Percentiles rank a stretch among this genome's conserved stretches.
Conservation (phyloP, 2,797 vertebrate species). For the Pteronotus mesoamericanus region DNA sequence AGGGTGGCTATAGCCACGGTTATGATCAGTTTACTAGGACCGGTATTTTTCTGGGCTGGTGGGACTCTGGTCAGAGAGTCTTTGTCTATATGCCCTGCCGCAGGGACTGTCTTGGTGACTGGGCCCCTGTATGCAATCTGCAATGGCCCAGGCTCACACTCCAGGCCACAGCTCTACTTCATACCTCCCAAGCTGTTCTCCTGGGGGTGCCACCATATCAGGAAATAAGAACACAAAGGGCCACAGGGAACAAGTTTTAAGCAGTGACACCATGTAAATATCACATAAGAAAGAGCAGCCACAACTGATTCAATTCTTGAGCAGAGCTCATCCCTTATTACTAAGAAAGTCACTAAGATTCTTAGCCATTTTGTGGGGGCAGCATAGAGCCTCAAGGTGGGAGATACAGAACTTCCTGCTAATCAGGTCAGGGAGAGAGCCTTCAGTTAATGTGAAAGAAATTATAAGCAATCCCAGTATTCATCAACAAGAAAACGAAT, state of each 20-base stretch:
- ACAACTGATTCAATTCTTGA: neutral
- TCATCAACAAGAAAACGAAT: neutral
- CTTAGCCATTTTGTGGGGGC: neutral
- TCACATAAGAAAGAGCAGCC: neutral
- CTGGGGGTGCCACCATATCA: neutral
- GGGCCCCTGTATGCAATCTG: neutral
- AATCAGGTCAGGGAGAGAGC: neutral
- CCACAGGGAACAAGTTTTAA: neutral
- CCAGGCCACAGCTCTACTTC: neutral
- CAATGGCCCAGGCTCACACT: neutral
- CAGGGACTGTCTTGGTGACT: no score
- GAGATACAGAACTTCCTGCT: neutral
- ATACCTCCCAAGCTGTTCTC: neutral
- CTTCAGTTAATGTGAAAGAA: slow-evolving; percentile 1
- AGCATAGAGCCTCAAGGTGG: neutral
- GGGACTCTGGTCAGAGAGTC: neutral
- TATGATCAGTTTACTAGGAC: neutral
- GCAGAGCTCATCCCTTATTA: neutral
- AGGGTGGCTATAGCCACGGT: neutral
- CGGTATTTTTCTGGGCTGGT: neutral
- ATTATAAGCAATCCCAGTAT: neutral
- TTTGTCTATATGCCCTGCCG: neutral
- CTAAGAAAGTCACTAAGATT: neutral
- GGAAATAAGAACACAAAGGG: neutral
- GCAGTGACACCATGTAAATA: neutral